Evolutionary conservation across 2,888 invertebrate species (phyloP), one percentile per base, ranked within the genome.

Genomic region (Amiota mariae): DNA sequence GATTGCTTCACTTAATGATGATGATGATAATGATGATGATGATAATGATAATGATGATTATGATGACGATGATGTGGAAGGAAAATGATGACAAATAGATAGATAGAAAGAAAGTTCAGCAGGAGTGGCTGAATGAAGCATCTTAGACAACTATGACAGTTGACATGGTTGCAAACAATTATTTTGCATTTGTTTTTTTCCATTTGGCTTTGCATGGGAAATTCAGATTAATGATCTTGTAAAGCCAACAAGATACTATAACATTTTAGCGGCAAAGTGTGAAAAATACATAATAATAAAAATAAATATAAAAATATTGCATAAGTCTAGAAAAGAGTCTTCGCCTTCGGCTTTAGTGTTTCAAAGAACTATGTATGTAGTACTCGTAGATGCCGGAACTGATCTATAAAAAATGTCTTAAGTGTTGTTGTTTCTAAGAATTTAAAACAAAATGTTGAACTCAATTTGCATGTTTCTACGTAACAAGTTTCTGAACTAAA

Each of bases 231-330:
- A 66, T 48, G 66, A 66, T 49, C 48, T 24, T 66, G 48, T 15
- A 66, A 11, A 48, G 12, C n/a, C 48, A 63, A 46, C 2, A 63
- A 54, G 15, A 54, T 15, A 54, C 49, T 15, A 64, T 48, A 13
- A 66, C 72, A 80, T 84, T 85, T 84, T 84, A 85, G 82, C 83
- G 82, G 80, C 79, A 76, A 71, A 85, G 83, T 84, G 83, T 84
- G 83, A 84, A 83, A 82, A 81, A 13, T 36, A 36, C 36, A 36
- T 6, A 36, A 36, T 36, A 36, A 36, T 36, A 24, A 24, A 24
- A 24, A 24, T n/a, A n/a, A n/a, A n/a, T 24, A 24, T 3, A 36
- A 36, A 36, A 36, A 36, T 2, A 36, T 36, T 36, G 36, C 36
- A 36, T 36, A 6, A 36, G 36, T 6, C 36, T 36, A 36, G 8